A percentile compares a stretch with the other conserved stretches of the same genome.
phyloP scores from a whole-genome alignment of 2,113 vertebrate species.

The Podarcis raffonei region DNA sequence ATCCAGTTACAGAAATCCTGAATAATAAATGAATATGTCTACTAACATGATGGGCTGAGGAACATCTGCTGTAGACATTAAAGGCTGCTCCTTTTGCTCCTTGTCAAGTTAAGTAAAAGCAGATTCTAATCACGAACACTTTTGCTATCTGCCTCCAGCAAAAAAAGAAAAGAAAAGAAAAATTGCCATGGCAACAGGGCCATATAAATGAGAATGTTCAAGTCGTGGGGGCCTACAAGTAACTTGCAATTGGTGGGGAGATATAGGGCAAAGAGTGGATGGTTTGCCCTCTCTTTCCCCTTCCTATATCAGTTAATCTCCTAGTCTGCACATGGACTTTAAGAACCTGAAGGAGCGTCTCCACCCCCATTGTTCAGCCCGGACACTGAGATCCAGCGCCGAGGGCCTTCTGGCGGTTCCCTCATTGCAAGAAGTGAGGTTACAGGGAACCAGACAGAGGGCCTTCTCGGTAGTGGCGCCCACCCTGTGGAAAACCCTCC shows the following conservation, averaged over 20 bases:
- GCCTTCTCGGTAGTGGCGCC: too few species aligned
- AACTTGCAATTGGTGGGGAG: neutral
- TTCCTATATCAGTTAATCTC: neutral
- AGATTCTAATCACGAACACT: neutral
- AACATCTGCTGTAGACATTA: neutral
- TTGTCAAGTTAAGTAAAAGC: conserved; percentile 14
- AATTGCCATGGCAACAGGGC: neutral
- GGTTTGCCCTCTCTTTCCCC: neutral
- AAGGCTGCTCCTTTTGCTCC: conserved; percentile 2
- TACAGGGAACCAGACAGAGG: too few species aligned
- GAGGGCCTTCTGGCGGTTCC: too few species aligned
- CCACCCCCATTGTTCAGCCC: too few species aligned
- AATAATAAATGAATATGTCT: neutral
- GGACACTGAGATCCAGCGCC: too few species aligned
- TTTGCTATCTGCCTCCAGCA: neutral
- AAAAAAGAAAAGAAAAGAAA: neutral
- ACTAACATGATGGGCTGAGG: neutral
- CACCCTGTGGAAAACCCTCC: too few species aligned
- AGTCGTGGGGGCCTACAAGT: neutral
- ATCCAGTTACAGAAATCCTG: neutral
- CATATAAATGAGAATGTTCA: neutral
- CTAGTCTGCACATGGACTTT: neutral
- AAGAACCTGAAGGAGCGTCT: neutral
- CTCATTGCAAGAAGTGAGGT: too few species aligned
- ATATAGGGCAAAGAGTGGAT: neutral